phyloP scores from a whole-genome alignment of 2,888 invertebrate species.

The Perizoma affinitatum region DNA sequence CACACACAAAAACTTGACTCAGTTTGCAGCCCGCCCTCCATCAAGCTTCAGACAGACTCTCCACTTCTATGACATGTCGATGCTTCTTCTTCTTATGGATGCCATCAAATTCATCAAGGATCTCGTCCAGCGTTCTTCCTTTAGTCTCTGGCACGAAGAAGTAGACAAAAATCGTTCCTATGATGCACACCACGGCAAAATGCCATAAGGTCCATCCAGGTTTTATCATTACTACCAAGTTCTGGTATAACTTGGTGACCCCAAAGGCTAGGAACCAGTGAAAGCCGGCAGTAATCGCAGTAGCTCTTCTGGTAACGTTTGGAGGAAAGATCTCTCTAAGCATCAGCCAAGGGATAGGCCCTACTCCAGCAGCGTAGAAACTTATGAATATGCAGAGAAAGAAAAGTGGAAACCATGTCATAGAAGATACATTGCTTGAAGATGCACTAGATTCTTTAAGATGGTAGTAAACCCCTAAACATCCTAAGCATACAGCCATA shows the following conservation, averaged over 20 bases:
- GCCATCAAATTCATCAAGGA: conserved; percentile 81
- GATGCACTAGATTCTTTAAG: conserved; percentile 55
- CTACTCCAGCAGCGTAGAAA: conserved; percentile 87
- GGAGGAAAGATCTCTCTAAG: conserved; percentile 87
- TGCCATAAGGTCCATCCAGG: conserved; percentile 86
- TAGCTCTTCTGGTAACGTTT: conserved; percentile 85
- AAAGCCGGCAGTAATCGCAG: conserved; percentile 86
- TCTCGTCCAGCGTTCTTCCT: conserved; percentile 81
- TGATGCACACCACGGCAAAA: conserved; percentile 85
- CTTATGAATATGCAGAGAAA: conserved; percentile 83
- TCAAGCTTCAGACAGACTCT: conserved; percentile 63
- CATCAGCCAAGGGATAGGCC: conserved; percentile 90
- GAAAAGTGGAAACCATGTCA: conserved; percentile 82
- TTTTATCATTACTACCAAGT: conserved; percentile 81
- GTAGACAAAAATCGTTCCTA: conserved; percentile 86
- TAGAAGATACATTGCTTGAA: conserved; percentile 38
- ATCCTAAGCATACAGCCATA: conserved; percentile 82
- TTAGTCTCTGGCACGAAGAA: conserved; percentile 88
- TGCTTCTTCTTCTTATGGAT: conserved; percentile 70
- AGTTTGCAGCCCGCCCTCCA: conserved; percentile 33
- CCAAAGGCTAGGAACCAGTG: conserved; percentile 89
- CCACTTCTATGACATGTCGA: conserved; percentile 75
- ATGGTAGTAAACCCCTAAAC: conserved; percentile 78
- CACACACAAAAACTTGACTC: conserved; percentile 19
- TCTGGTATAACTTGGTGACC: conserved; percentile 86